phyloP scores from a whole-genome alignment of 2,888 invertebrate species.

The Pedicia rivosa region DNA sequence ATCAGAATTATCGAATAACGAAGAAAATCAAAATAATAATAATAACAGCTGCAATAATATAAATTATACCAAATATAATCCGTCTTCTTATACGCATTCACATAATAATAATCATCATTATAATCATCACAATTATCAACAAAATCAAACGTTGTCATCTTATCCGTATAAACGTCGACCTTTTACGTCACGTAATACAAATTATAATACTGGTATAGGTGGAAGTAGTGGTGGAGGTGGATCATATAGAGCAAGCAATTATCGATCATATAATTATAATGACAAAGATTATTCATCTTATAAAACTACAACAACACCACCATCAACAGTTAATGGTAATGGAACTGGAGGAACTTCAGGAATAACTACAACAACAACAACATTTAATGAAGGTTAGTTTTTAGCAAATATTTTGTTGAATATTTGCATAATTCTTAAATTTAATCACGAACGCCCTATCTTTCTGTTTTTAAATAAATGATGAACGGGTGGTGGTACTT shows the following conservation, averaged over 20 bases:
- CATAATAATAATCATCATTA: no score
- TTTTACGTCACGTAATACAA: conserved; percentile 1
- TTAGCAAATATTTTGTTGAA: no score
- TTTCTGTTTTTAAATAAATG: no score
- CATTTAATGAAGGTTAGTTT: conserved; percentile 15
- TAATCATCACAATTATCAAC: no score
- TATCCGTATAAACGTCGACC: conserved; percentile 3
- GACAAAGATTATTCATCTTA: not conserved
- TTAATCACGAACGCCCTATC: no score
- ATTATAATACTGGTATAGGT: not conserved
- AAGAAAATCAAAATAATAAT: conserved; percentile 3
- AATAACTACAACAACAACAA: conserved; percentile 9
- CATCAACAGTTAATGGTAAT: conserved; percentile 6
- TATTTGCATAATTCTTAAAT: no score
- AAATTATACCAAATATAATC: not conserved
- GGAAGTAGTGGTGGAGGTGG: not conserved
- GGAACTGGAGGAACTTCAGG: no score
- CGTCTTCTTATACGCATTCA: not conserved
- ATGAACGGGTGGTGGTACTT: no score
- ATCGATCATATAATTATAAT: conserved; percentile 6
- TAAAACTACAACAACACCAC: not conserved
- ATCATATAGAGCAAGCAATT: not conserved
- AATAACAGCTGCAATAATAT: conserved; percentile 1
- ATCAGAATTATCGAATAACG: conserved; percentile 5
- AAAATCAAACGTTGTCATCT: not conserved